Evolutionary conservation across 2,888 invertebrate species (phyloP), one percentile per base, ranked within the genome.

Genomic region (Phengaris arion): DNA sequence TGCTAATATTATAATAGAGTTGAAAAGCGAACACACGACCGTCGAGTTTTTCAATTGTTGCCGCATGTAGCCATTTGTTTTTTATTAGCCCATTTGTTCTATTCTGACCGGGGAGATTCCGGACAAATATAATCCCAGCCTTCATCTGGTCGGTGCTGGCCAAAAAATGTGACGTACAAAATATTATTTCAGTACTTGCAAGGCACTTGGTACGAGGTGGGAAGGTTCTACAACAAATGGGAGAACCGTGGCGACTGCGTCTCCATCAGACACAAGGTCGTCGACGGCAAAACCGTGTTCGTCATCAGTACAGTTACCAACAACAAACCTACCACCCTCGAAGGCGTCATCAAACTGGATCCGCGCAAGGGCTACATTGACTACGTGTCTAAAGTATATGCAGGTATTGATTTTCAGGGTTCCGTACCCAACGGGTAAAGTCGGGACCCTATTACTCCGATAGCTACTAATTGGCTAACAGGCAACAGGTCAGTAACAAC

Each of bases 241-340:
- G 68, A 68, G 68, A 68, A 46, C 68, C 35, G 46, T 7, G 68
- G 46, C 7, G 68, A 68, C 46, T 68, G 68, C 13, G 68, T 68
- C 12, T 12, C n/a, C 2, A 13, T 68, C 45, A 6, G 46, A 0
- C 68, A 68, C 46, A 68, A 68, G 68, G 68, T 46, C 45, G 46
- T 12, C 6, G 68, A 45, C 13, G 68, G 8, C 12, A 46, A 45
- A 2, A 68, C 8, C n/a, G 46, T 7, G 46, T 68, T 46, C 68
- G 6, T 46, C 35, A 13, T 68, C 13, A 68, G 7, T 6, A 46
- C 68, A 8, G 68, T 68, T 1, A 0, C 13, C 68, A 68, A 68
- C 46, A 68, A 46, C 46, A 68, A 5, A 8, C 68, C 6, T 13
- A 10, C 7, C 35, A 68, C 46, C 7, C 12, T 68, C 35, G 68